Percentiles rank a stretch among this genome's conserved stretches.
Conservation (phyloP, 2,888 invertebrate genomes). For the Herminia tarsipennalis region DNA sequence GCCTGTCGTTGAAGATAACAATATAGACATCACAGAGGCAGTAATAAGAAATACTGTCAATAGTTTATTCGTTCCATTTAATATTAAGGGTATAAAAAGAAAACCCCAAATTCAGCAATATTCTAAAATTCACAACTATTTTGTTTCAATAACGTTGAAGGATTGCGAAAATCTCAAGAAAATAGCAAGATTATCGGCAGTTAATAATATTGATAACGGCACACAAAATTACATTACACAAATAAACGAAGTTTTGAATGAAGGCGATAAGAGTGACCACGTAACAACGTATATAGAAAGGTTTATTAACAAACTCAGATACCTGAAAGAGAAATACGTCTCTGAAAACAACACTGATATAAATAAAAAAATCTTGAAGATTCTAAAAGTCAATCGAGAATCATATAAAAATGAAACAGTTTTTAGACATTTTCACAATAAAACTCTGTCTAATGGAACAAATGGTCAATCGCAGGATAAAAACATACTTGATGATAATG, state of each 20-base stretch:
- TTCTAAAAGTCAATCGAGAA: conserved; percentile 21
- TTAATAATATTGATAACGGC: conserved; percentile 45
- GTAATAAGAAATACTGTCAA: too few relatives aligned
- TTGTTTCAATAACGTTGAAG: conserved; percentile 54
- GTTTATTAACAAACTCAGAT: conserved; percentile 51
- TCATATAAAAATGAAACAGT: conserved; percentile 1
- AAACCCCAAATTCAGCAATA: too few relatives aligned
- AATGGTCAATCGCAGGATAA: background rate
- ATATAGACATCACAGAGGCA: too few relatives aligned
- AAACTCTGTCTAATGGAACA: background rate
- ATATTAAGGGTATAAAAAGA: too few relatives aligned
- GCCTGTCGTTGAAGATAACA: too few relatives aligned
- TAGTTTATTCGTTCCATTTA: too few relatives aligned
- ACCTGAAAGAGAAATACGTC: conserved; percentile 46
- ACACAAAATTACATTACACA: conserved; percentile 52
- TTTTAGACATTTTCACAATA: background rate
- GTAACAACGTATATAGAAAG: conserved; percentile 44
- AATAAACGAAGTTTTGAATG: conserved; percentile 60
- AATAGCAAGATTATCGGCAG: conserved; percentile 53
- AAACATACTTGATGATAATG: conserved; percentile 33
- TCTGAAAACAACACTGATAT: conserved; percentile 38
- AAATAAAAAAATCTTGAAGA: conserved; percentile 45
- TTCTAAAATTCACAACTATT: conserved; percentile 64
- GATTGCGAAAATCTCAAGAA: conserved; percentile 54
- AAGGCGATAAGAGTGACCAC: conserved; percentile 42